Base-by-base conservation (phyloP, 2,113 vertebrate species). In the Plecturocebus donacophilus region DNA sequence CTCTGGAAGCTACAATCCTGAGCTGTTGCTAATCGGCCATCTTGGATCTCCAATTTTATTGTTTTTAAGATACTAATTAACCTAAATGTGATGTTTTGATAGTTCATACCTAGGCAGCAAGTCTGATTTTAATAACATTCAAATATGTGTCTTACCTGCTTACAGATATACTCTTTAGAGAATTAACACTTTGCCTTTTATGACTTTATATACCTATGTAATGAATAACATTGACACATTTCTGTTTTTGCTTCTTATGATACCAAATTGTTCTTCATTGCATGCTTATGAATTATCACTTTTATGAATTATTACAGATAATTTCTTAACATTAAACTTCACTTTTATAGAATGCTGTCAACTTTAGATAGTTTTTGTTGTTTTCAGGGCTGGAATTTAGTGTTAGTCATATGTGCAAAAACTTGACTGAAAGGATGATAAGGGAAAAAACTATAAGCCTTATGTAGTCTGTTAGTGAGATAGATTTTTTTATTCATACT, bases 121-220 rank as follows among this genome's bases (percentile, higher is more conserved):
- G 16, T 80, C 79, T 80, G 42, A 94, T 66, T 96, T 82, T 77
- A 6, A 88, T 84, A 79, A 75, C n/a, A 76, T 58, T 77, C 56
- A 88, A 68, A 49, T 91, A 38, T 61, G 47, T 87, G 91, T 83
- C 17, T 52, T 64, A 81, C 12, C 27, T 94, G 42, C 8, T 73
- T 91, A 38, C 30, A 77, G 40, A 27, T 77, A 89, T 52, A 90
- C 25, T 95, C 23, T 81, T 86, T 66, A 73, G 42, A 84, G 20
- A 82, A 95, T 73, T 68, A 95, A 61, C 10, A 81, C 73, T 86
- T 92, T 88, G 35, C 6, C 42, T 91, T 90, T 94, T 93, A 70
- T 95, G 77, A 68, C 23, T 94, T 91, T 75, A 90, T 10, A 90
- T 45, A 89, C 23, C 14, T 90, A 21, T 45, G 3, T 40, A 89